Evolutionary conservation across 2,888 invertebrate species (phyloP).

Genomic region (Papilio demoleus): DNA sequence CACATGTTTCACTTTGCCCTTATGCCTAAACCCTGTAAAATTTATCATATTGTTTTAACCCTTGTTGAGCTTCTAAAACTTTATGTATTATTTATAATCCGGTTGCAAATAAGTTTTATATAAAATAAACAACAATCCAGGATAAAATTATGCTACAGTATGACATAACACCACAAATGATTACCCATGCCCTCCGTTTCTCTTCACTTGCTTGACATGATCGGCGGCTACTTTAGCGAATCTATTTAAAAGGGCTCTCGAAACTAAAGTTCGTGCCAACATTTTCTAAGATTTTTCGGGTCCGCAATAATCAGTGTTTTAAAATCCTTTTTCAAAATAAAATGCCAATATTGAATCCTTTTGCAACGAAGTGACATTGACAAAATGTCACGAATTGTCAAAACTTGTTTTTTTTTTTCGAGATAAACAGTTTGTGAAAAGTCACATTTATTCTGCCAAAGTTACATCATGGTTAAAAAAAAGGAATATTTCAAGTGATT

Average conservation of each 20-base stretch:
- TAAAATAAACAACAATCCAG: background rate
- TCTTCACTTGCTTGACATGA: slow-evolving; percentile 65
- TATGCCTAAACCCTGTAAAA: background rate
- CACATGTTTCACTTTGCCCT: background rate
- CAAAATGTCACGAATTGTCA: slow-evolving; percentile 1
- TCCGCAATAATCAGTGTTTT: slow-evolving; percentile 20
- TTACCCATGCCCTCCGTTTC: slow-evolving; percentile 75
- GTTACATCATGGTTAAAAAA: no score
- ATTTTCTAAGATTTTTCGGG: slow-evolving; percentile 52
- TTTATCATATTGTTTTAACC: no score
- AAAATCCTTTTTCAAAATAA: slow-evolving; percentile 4
- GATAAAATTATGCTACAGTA: slow-evolving; percentile 31
- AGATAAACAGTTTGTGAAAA: background rate
- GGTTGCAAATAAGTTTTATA: background rate
- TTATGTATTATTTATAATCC: background rate
- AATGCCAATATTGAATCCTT: background rate
- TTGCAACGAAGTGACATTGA: background rate
- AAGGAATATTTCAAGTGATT: no score
- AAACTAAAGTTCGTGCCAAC: slow-evolving; percentile 63
- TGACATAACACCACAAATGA: slow-evolving; percentile 66
- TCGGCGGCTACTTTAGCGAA: slow-evolving; percentile 61
- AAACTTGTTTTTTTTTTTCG: background rate
- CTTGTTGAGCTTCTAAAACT: no score
- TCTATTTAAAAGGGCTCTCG: slow-evolving; percentile 63
- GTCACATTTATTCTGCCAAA: background rate